Percentiles rank a stretch among this genome's conserved stretches.
These are phyloP conservation scores for Epicampocera succincta DNA, from an alignment of 2,888 invertebrate genomes.

Conservation along the genomic window DNA sequence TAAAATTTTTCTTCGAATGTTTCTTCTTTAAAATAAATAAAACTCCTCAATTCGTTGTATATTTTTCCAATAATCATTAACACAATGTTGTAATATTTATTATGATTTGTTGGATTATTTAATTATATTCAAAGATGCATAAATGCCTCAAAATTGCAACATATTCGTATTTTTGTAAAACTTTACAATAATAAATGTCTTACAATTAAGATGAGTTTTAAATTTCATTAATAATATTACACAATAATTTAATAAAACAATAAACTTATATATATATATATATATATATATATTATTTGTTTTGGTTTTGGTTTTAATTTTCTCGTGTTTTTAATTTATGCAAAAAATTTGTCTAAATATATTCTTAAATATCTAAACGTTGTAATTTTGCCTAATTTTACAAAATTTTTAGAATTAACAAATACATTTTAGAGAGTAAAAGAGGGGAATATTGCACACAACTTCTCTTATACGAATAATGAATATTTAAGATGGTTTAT, in stretches of 20 bases:
- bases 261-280: conserved; percentile 60
- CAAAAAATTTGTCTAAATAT: conserved; percentile 46
- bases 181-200: conserved; percentile 61
- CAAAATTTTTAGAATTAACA: conserved; percentile 50
- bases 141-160: conserved; percentile 66
- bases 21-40: conserved; percentile 44
- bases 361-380: not conserved
- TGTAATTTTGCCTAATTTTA: conserved; percentile 33
- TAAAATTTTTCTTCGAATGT: too few species aligned
- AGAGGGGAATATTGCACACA: conserved; percentile 45
- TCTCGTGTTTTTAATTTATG: not conserved
- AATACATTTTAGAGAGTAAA: conserved; percentile 16
- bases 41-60: conserved; percentile 20
- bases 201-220: conserved; percentile 30
- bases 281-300: too few species aligned
- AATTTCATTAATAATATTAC: conserved; percentile 41
- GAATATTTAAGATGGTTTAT: conserved; percentile 4
- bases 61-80: conserved; percentile 72
- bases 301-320: too few species aligned
- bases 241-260: conserved; percentile 70
- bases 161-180: conserved; percentile 59
- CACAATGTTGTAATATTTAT: conserved; percentile 77
- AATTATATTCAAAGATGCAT: conserved; percentile 37
- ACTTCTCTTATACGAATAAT: conserved; percentile 24
- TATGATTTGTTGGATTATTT: conserved; percentile 41